Evolutionary conservation across 1,140 invertebrate genomes (phyloP), one percentile per base, ranked within the genome.

Genomic region (Streblospio benedicti): DNA sequence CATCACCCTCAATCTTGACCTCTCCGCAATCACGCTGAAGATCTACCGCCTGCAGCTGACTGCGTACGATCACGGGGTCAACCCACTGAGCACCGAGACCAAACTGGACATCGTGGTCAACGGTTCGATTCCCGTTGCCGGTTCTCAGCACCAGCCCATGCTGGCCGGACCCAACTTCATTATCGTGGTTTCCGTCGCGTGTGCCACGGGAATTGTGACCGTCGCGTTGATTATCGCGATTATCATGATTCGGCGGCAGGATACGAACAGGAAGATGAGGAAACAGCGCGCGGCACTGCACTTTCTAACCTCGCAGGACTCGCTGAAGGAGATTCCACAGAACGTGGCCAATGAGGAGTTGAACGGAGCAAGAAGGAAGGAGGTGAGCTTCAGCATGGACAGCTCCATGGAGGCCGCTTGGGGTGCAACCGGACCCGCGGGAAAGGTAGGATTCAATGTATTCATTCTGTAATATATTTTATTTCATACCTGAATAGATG

Each of bases 41-140:
- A 28, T 57, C 35, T 96, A 96, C 74, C 80, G 82, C 9, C 75
- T 98, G 12, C 86, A 83, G 65, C 80, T 93, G 0, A 81, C 85
- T 0, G 79, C 78, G 23, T 68, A 62, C 50, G 90, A 93, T 73
- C 85, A 85, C 67, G 93, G 93, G 12, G 86, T 85, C 14, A 90
- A 90, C 2, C 83, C 86, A 0, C 82, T 87, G 30, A 88, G 88
- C 38, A 87, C 63, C 84, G 86, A 85, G 3, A 85, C 88, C 0
- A 87, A 50, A 3, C 14, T 59, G 44, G 23, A 28, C 30, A 45
- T 59, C 44, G 47, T 50, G 25, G 44, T 59, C n/a, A 50, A 59
- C 23, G 20, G 31, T 4, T 32, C 57, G 12, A 30, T 50, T 5
- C 44, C 44, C 6, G 27, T 14, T 33, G 14, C 35, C 28, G 28